Evolutionary conservation across 2,113 vertebrate species (phyloP).

Genomic region (Crotalus viridis): DNA sequence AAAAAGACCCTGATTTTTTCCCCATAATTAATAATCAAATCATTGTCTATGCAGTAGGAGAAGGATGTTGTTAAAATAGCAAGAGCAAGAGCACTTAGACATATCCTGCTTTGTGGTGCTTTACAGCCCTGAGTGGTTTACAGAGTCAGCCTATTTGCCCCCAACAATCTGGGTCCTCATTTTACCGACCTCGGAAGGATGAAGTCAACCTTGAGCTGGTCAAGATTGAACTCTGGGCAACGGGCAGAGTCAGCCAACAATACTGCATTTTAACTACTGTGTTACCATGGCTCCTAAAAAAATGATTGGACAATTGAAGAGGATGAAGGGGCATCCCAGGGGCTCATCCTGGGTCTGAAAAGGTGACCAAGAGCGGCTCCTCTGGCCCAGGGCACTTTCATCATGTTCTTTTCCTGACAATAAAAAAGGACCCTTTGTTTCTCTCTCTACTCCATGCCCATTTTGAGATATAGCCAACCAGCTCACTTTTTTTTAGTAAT

Average conservation of each 20-base stretch:
- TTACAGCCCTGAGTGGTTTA: too few species aligned
- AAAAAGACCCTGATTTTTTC: background rate
- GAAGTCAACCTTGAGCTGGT: background rate
- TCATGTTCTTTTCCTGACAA: background rate
- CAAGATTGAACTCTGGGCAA: too few species aligned
- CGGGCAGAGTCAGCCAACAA: background rate
- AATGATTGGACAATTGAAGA: rapidly evolving
- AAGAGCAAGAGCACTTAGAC: too few species aligned
- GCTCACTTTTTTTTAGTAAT: background rate
- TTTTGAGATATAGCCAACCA: background rate
- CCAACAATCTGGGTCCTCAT: too few species aligned
- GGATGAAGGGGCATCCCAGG: background rate
- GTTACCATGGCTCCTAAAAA: background rate
- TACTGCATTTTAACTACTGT: background rate
- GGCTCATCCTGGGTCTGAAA: background rate
- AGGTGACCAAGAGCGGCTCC: background rate
- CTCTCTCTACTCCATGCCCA: background rate
- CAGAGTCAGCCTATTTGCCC: too few species aligned
- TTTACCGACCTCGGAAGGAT: too few species aligned
- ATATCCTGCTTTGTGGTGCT: too few species aligned
- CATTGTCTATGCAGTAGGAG: background rate
- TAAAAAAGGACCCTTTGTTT: background rate
- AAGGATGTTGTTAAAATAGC: background rate
- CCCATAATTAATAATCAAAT: background rate
- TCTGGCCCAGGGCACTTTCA: too few species aligned